Evolutionary conservation across 1,140 invertebrate genomes (phyloP).

Genomic region (Calliopsis andreniformis): DNA sequence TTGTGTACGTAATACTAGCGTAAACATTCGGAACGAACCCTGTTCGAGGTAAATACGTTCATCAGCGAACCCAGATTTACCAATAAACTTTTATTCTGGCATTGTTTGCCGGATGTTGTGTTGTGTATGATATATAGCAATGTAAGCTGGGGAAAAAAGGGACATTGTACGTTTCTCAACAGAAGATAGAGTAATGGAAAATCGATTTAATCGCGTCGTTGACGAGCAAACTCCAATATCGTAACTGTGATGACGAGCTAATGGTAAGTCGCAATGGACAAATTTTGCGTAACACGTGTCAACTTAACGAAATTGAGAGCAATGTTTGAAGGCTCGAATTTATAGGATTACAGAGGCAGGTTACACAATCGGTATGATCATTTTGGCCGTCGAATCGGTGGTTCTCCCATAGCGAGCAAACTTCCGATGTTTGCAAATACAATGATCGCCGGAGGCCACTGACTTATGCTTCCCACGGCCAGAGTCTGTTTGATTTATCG

Average conservation of each 20-base stretch:
- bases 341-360: no score
- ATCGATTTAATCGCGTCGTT: no score
- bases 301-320: no score
- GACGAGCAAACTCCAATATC: no score
- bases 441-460: conserved; percentile 66
- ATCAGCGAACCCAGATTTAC: background rate
- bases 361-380: conserved; percentile 4
- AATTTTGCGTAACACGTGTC: no score
- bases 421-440: conserved; percentile 70
- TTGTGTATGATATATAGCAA: background rate
- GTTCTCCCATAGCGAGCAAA: conserved; percentile 59
- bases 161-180: no score
- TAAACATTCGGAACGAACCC: conserved; percentile 21
- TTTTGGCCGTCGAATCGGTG: conserved; percentile 8
- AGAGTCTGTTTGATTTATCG: conserved; percentile 70
- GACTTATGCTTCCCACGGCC: conserved; percentile 73
- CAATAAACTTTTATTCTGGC: conserved; percentile 35
- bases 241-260: no score
- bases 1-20: background rate
- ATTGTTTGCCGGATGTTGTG: conserved; percentile 15
- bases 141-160: conserved; percentile 1
- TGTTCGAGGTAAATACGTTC: conserved; percentile 13
- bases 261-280: no score
- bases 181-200: no score
- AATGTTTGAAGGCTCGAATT: no score